These are phyloP conservation scores for Abramis brama DNA, from an alignment of 2,113 vertebrate genomes.

Conservation along the genomic window DNA sequence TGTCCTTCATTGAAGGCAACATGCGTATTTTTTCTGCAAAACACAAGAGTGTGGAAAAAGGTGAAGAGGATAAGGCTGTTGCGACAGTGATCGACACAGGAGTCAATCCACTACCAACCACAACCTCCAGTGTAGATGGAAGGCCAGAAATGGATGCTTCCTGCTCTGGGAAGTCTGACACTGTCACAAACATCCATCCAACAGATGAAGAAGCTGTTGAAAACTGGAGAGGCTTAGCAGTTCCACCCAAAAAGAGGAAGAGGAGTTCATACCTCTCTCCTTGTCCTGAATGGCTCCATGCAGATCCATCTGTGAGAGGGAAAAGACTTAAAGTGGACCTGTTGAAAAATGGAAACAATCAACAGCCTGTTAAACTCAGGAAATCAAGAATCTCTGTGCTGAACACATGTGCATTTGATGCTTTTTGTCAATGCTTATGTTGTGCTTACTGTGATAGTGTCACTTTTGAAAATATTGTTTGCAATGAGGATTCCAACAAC, in stretches of 20 bases:
- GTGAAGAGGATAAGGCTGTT: background rate
- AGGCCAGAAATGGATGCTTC: background rate
- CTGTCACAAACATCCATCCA: too few relatives aligned
- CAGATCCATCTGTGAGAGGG: too few relatives aligned
- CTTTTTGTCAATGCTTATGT: background rate
- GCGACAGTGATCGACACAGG: background rate
- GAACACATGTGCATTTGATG: too few relatives aligned
- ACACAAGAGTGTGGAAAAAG: background rate
- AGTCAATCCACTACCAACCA: background rate
- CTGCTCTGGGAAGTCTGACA: too few relatives aligned
- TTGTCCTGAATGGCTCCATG: background rate
- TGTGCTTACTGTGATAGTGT: constrained; percentile 10
- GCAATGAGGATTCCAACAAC: background rate
- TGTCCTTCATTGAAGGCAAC: too few relatives aligned
- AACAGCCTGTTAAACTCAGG: too few relatives aligned
- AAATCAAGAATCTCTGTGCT: background rate
- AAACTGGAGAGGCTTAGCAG: too few relatives aligned
- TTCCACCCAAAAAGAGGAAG: background rate
- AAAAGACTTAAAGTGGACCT: too few relatives aligned
- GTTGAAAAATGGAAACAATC: too few relatives aligned
- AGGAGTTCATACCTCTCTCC: constrained; percentile 31
- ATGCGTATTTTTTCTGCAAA: background rate
- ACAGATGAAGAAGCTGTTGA: too few relatives aligned
- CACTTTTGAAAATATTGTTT: background rate
- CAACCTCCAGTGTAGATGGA: background rate